These are phyloP conservation scores for Uloborus diversus DNA, from an alignment of 1,140 invertebrate genomes.

Conservation along the genomic window DNA sequence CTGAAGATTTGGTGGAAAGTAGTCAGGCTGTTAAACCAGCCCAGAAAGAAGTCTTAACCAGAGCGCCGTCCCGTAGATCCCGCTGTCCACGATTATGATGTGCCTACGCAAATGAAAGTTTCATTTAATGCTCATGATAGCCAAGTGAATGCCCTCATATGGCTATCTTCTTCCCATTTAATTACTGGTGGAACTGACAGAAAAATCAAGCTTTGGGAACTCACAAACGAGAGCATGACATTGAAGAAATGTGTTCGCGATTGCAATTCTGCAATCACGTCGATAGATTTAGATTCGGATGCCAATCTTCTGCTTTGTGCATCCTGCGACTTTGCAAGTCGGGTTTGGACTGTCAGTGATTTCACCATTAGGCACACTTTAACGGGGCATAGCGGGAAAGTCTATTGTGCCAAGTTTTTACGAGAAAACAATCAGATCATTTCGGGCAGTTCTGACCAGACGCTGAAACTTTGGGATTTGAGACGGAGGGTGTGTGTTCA, in stretches of 20 bases:
- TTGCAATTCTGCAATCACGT: conserved; percentile 39
- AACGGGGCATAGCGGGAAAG: conserved; percentile 95
- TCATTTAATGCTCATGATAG: conserved; percentile 38
- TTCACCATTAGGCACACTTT: conserved; percentile 92
- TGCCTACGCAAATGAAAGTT: conserved; percentile 7
- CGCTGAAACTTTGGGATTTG: conserved; percentile 96
- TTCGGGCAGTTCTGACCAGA: conserved; percentile 81
- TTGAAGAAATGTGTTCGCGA: conserved; percentile 3
- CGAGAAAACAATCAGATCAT: conserved; percentile 83
- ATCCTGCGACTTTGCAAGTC: conserved; percentile 92
- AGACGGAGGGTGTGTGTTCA: conserved; percentile 91
- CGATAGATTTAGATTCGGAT: conserved; percentile 17
- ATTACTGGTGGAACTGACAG: conserved; percentile 27
- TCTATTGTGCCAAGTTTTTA: conserved; percentile 93
- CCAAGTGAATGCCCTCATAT: conserved; percentile 29
- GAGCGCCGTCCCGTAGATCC: neutral
- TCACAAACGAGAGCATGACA: neutral
- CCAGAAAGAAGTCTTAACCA: neutral
- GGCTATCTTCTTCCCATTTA: conserved; percentile 6
- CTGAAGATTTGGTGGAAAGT: neutral
- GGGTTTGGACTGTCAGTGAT: conserved; percentile 92
- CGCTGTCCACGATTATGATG: neutral
- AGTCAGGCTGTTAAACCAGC: neutral
- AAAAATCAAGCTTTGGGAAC: conserved; percentile 31
- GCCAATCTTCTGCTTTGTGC: conserved; percentile 79